Evolutionary conservation across 1,140 invertebrate genomes (phyloP), one percentile per base, ranked within the genome.

Genomic region (Diabrotica undecimpunctata): DNA sequence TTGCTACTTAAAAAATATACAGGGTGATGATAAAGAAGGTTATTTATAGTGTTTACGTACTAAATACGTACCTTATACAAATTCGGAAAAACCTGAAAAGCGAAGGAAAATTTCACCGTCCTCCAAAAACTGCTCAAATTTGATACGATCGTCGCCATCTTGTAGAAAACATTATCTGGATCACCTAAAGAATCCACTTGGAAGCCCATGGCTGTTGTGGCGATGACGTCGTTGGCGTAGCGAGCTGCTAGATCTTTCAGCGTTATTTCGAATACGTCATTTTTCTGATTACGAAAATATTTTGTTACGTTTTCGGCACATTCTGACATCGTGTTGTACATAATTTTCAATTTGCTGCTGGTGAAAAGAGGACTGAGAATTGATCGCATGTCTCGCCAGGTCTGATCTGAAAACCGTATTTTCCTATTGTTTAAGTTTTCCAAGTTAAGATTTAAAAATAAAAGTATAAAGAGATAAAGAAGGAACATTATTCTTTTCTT

Each of bases 321-420:
- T 41, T 77, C 65, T 5, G 60, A 66, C 5, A 79, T 74, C 7
- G 78, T 41, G 41, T 69, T 11, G 56, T 78, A 79, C 71, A 79
- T 72, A 11, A 69, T 61, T 53, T 74, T 74, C 72, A 80, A 76
- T 70, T 78, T 80, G 14, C 66, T 71, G 0, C 76, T 65, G 0
- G 79, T 81, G 59, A 80, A 81, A 9, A 77, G 67, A 8, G 79
- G 79, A 51, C 66, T 75, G 3, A 81, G 38, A 0, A 73, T 76
- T 35, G 66, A 65, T 62, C 80, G 67, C 55, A 80, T 68, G 37
- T 76, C 71, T 55, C 73, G 71, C 79, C 79, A 81, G 46, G 73
- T 69, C 56, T 80, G 66, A 9, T 72, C 77, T 66, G 38, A 41
- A 9, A 77, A 11, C 25, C 25, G 4, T 25, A 25, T 25, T 25